Conservation (phyloP, 2,113 vertebrate genomes). For the Dasyornis broadbenti region DNA sequence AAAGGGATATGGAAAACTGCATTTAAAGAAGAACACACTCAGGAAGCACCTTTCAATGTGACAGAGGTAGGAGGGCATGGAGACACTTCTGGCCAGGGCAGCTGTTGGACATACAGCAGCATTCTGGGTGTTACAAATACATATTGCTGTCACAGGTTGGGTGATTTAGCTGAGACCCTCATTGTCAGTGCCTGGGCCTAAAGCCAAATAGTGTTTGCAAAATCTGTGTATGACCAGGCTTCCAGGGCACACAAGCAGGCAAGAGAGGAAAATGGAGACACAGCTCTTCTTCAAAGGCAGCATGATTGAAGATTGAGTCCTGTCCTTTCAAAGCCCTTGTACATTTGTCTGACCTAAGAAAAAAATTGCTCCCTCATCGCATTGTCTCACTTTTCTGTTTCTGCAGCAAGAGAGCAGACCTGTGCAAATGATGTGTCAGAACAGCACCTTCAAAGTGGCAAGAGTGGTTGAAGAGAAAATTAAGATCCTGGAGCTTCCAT, state of each 20-base stretch:
- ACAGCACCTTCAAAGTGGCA: neutral
- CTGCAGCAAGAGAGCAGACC: conserved; percentile 34
- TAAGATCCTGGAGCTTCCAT: conserved; percentile 16
- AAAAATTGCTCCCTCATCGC: neutral
- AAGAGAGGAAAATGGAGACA: neutral
- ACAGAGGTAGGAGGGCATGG: neutral
- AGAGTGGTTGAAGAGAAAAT: neutral
- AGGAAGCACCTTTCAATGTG: neutral
- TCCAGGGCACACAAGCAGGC: neutral
- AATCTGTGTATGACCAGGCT: neutral
- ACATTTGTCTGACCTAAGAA: neutral
- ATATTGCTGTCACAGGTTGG: neutral
- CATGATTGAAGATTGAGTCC: neutral
- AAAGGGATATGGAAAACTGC: neutral
- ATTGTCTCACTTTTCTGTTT: neutral
- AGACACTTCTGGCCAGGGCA: neutral
- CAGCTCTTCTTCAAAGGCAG: neutral
- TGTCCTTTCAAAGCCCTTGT: neutral
- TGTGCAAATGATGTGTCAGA: conserved; percentile 29
- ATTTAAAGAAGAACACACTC: neutral
- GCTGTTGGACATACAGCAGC: neutral
- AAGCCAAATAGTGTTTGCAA: neutral
- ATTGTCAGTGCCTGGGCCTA: neutral
- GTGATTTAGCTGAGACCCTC: neutral
- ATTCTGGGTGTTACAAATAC: neutral